Evolutionary conservation across 1,140 invertebrate species (phyloP).

Genomic region (Watersipora subatra): DNA sequence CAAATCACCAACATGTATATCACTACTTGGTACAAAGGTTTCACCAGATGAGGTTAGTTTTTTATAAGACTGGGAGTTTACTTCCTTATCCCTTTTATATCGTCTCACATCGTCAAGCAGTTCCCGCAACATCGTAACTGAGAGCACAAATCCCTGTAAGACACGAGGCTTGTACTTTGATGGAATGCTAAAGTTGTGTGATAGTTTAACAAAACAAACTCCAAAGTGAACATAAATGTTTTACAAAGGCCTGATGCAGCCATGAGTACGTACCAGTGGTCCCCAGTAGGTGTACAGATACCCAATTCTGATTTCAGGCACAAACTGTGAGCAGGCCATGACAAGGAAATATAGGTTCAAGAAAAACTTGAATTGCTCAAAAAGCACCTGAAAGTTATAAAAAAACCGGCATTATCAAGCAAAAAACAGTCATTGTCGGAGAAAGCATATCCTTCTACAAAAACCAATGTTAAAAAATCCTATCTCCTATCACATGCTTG

Average conservation of each 20-base stretch:
- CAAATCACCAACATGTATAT: constrained; percentile 57
- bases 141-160: constrained; percentile 75
- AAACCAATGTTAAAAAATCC: too few species aligned
- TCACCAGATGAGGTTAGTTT: constrained; percentile 44
- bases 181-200: not conserved
- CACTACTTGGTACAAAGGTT: constrained; percentile 32
- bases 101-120: constrained; percentile 88
- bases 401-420: constrained; percentile 6
- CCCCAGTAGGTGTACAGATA: constrained; percentile 99
- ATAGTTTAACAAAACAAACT: not conserved
- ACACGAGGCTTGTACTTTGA: constrained; percentile 9
- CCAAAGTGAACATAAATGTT: too few species aligned
- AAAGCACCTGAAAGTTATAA: constrained; percentile 57
- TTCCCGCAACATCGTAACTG: constrained; percentile 88
- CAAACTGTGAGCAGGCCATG: constrained; percentile 95
- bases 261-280: constrained; percentile 72
- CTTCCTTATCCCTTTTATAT: constrained; percentile 79
- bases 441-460: too few species aligned
- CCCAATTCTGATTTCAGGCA: constrained; percentile 87
- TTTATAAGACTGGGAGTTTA: constrained; percentile 70
- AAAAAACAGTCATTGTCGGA: too few species aligned
- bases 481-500: too few species aligned
- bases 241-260: too few species aligned
- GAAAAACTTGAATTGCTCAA: constrained; percentile 98
- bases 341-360: constrained; percentile 94